A percentile compares a stretch with the other conserved stretches of the same genome.
These are phyloP conservation scores for Otus sunia DNA, from an alignment of 2,113 vertebrate species.

Conservation along the genomic window DNA sequence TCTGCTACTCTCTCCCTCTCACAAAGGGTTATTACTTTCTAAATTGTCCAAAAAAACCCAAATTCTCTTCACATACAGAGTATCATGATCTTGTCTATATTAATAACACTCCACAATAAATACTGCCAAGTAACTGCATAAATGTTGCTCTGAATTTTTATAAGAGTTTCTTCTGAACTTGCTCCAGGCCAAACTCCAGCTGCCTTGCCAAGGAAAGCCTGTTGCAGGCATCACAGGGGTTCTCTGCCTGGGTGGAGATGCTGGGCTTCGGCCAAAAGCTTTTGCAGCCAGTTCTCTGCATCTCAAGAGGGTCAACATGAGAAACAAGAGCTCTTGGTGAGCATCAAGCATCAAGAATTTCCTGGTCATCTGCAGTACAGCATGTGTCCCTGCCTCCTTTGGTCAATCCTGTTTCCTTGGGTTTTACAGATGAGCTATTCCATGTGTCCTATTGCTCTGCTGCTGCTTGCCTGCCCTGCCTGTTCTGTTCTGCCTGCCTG, in stretches of 20 bases:
- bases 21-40: neutral
- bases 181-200: neutral
- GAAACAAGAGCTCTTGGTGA: neutral
- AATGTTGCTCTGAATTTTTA: neutral
- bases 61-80: neutral
- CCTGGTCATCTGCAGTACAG: neutral
- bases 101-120: neutral
- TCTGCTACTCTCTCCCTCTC: neutral
- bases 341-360: neutral
- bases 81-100: fast-evolving
- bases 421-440: neutral
- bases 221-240: neutral
- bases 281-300: neutral
- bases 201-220: neutral
- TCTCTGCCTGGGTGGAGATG: neutral
- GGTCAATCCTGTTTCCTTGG: neutral
- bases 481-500: neutral
- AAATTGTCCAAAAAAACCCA: neutral
- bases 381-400: neutral
- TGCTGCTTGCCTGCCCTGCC: neutral
- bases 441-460: neutral
- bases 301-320: neutral
- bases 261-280: neutral
- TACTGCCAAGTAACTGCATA: neutral
- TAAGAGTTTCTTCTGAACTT: neutral